phyloP scores from a whole-genome alignment of 1,140 invertebrate genomes.

The Dinothrombium tinctorium region DNA sequence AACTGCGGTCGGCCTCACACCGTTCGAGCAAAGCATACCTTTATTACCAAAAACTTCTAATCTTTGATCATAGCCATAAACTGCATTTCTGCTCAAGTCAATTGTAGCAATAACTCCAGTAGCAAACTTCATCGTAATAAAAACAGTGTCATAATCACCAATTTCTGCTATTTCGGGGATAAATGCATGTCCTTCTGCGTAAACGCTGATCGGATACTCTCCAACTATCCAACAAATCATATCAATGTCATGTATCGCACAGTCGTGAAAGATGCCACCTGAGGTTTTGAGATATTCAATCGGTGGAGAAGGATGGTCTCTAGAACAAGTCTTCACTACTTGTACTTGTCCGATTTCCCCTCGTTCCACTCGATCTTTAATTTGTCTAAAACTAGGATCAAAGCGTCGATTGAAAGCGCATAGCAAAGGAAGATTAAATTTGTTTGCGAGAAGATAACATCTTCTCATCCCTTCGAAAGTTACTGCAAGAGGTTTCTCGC shows the following conservation, averaged over 20 bases:
- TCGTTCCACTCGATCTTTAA: conserved; percentile 26
- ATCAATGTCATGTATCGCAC: conserved; percentile 44
- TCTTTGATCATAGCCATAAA: conserved; percentile 43
- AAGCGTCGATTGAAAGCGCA: conserved; percentile 41
- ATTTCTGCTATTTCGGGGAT: conserved; percentile 32
- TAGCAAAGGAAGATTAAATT: conserved; percentile 29
- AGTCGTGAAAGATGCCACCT: conserved; percentile 44
- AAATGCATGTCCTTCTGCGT: conserved; percentile 25
- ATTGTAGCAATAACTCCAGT: conserved; percentile 35
- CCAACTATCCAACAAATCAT: conserved; percentile 18
- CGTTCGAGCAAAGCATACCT: conserved; percentile 31
- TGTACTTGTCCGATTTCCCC: conserved; percentile 36
- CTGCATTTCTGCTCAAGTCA: conserved; percentile 34
- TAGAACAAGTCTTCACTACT: conserved; percentile 32
- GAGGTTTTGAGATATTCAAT: conserved; percentile 35
- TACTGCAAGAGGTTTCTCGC: conserved; percentile 42
- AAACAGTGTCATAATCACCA: conserved; percentile 38
- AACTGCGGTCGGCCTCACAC: conserved; percentile 26
- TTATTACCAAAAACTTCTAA: conserved; percentile 35
- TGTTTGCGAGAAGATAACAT: conserved; percentile 33
- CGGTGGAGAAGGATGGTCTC: conserved; percentile 34
- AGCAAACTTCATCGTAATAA: conserved; percentile 32
- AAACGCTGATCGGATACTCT: conserved; percentile 27
- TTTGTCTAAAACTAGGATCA: conserved; percentile 32
- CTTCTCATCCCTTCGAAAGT: conserved; percentile 25